A percentile compares a stretch with the other conserved stretches of the same genome.
Evolutionary conservation across 2,113 vertebrate genomes (phyloP).

Genomic region (Cnemophilus loriae): DNA sequence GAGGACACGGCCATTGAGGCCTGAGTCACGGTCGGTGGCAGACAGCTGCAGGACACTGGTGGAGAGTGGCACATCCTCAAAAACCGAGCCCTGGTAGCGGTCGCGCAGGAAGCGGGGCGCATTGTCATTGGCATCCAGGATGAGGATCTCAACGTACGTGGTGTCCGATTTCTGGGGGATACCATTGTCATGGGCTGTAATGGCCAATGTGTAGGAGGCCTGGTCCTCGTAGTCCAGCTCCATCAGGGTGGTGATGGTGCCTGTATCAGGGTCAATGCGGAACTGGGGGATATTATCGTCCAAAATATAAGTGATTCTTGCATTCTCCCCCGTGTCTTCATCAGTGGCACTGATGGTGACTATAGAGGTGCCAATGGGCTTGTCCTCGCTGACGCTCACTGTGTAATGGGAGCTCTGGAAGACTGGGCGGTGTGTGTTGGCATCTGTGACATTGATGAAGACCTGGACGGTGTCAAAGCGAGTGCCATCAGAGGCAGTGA

Average conservation of each 20-base stretch:
- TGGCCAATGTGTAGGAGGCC: conserved; percentile 89
- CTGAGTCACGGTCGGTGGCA: conserved; percentile 88
- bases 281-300: conserved; percentile 94
- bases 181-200: conserved; percentile 91
- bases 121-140: conserved; percentile 92
- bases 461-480: conserved; percentile 88
- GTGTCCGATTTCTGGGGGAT: conserved; percentile 94
- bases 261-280: conserved; percentile 85
- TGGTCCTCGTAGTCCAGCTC: conserved; percentile 94
- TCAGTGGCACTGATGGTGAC: conserved; percentile 88
- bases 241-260: conserved; percentile 87
- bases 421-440: conserved; percentile 93
- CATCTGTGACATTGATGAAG: conserved; percentile 93
- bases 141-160: conserved; percentile 90
- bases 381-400: conserved; percentile 83
- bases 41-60: conserved; percentile 94
- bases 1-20: conserved; percentile 85
- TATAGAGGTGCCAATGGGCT: conserved; percentile 85
- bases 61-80: conserved; percentile 84
- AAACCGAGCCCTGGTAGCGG: conserved; percentile 86
- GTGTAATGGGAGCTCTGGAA: conserved; percentile 94
- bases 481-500: conserved; percentile 91
- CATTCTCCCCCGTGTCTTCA: conserved; percentile 93
- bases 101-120: conserved; percentile 83
- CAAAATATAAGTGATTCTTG: conserved; percentile 90